These are phyloP conservation scores for Odontamblyopus lacepedii DNA, from an alignment of 2,797 vertebrate species.

Conservation along the genomic window DNA sequence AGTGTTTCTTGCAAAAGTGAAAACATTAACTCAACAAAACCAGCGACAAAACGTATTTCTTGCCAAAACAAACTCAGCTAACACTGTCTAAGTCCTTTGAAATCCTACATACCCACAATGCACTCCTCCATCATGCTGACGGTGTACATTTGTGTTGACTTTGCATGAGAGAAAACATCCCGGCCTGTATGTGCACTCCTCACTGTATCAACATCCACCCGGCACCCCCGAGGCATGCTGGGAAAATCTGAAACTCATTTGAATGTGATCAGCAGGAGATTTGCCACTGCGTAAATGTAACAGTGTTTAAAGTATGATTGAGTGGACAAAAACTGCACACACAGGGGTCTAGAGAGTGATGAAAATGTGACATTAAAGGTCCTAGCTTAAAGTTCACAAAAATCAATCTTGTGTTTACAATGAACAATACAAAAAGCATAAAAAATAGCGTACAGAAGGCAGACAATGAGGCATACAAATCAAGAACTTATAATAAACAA, in stretches of 20 bases:
- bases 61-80: not conserved
- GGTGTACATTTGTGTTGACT: not conserved
- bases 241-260: conserved; percentile 4
- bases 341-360: too few species aligned
- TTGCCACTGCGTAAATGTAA: too few species aligned
- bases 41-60: not conserved
- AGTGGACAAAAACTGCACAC: too few species aligned
- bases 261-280: not conserved
- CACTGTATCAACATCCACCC: conserved; percentile 7
- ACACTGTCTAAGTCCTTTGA: not conserved
- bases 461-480: too few species aligned
- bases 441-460: too few species aligned
- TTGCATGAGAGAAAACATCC: conserved; percentile 3
- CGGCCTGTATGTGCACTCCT: not conserved
- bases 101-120: not conserved
- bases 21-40: not conserved
- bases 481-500: too few species aligned
- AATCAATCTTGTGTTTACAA: too few species aligned
- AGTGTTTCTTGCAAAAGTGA: not conserved
- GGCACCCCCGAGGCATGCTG: not conserved
- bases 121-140: not conserved
- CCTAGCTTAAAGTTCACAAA: too few species aligned
- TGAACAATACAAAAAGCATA: too few species aligned
- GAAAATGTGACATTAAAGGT: too few species aligned
- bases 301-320: too few species aligned